A percentile compares a stretch with the other conserved stretches of the same genome.
phyloP scores from a whole-genome alignment of 2,113 vertebrate genomes.

The Nanorana parkeri region DNA sequence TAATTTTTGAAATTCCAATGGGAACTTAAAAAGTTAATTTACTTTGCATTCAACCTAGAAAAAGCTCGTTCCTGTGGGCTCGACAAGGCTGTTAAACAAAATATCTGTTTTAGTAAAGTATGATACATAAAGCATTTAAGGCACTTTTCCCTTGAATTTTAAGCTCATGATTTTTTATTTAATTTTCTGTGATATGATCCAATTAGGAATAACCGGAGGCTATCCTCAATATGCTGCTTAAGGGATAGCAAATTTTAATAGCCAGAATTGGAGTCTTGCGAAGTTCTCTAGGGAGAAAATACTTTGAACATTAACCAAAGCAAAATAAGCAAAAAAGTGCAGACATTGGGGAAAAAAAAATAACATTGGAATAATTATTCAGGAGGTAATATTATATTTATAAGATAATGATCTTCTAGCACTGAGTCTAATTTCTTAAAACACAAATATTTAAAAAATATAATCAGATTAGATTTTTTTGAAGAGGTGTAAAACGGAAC shows the following conservation, averaged over 20 bases:
- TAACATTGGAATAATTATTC: constrained; percentile 65
- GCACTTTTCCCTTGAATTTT: constrained; percentile 77
- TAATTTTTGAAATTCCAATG: constrained; percentile 72
- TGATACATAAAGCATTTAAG: constrained; percentile 78
- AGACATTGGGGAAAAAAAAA: constrained; percentile 72
- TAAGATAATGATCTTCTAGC: constrained; percentile 68
- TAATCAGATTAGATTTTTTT: constrained; percentile 17
- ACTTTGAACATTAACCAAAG: constrained; percentile 82
- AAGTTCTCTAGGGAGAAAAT: constrained; percentile 68
- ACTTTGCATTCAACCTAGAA: constrained; percentile 78
- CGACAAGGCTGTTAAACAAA: constrained; percentile 76
- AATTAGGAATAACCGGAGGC: constrained; percentile 81
- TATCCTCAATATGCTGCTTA: constrained; percentile 71
- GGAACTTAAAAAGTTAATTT: constrained; percentile 76
- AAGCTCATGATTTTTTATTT: constrained; percentile 78
- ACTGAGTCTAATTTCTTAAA: constrained; percentile 62
- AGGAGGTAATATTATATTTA: constrained; percentile 72
- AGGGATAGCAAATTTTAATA: constrained; percentile 75
- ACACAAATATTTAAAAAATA: constrained; percentile 64
- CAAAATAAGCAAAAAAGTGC: constrained; percentile 77
- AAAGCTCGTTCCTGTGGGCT: constrained; percentile 74
- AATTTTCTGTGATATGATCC: constrained; percentile 84
- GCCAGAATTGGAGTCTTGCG: constrained; percentile 75
- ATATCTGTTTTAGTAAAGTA: constrained; percentile 76
- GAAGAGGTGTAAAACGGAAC: neutral